Percentiles rank a stretch among this genome's conserved stretches.
These are phyloP conservation scores for Balaeniceps rex DNA, from an alignment of 2,113 vertebrate species.

Conservation along the genomic window DNA sequence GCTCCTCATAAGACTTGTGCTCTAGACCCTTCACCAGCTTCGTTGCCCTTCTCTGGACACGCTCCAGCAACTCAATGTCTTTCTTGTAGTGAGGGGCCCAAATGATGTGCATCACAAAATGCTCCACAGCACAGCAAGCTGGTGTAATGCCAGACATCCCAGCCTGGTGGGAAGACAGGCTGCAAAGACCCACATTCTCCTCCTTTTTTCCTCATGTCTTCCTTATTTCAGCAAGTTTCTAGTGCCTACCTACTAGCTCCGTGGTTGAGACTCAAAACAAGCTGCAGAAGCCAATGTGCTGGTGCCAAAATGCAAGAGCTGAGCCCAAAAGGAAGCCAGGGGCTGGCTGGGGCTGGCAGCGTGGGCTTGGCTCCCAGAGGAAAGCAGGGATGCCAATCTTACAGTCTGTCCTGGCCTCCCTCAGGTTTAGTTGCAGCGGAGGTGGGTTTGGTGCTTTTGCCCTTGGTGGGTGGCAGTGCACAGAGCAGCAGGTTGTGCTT, in stretches of 20 bases:
- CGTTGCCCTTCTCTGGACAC: too few species aligned
- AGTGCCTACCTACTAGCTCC: neutral
- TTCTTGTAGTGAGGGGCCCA: too few species aligned
- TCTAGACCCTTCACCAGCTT: too few species aligned
- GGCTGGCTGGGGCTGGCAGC: neutral
- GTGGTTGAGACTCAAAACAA: neutral
- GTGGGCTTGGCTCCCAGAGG: rapidly evolving
- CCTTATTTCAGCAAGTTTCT: neutral
- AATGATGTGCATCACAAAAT: rapidly evolving
- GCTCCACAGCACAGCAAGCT: neutral
- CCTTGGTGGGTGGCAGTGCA: neutral
- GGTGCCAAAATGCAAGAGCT: neutral
- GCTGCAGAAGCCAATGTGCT: neutral
- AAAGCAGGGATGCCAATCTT: neutral
- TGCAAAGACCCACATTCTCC: neutral
- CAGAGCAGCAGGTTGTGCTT: neutral
- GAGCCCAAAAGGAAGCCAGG: neutral
- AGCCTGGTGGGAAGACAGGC: neutral
- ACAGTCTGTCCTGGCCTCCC: rapidly evolving
- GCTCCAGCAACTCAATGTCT: too few species aligned
- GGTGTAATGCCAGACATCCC: rapidly evolving
- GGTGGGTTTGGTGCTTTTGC: neutral
- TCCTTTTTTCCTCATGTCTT: neutral
- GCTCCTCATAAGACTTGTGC: too few species aligned
- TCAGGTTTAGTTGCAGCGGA: neutral